These are phyloP conservation scores for Lithophane leautieri DNA, from an alignment of 2,888 invertebrate species.

Conservation along the genomic window DNA sequence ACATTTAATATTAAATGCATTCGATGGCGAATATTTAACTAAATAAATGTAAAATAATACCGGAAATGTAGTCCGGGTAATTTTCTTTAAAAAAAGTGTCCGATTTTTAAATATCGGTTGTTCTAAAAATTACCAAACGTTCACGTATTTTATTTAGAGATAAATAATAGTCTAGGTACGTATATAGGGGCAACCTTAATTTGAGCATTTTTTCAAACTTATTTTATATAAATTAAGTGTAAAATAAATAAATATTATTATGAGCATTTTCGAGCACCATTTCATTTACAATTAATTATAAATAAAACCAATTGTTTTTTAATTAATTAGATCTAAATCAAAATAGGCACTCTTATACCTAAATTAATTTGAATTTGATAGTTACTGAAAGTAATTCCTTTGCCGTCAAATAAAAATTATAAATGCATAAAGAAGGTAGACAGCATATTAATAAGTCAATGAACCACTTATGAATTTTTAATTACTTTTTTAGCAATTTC, in stretches of 20 bases:
- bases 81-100: neutral
- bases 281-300: constrained; percentile 5
- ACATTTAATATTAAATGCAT: constrained; percentile 52
- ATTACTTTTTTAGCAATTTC: neutral
- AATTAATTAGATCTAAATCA: neutral
- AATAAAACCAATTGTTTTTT: constrained; percentile 7
- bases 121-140: neutral
- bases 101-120: neutral
- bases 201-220: constrained; percentile 41
- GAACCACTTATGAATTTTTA: neutral
- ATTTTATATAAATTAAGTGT: neutral
- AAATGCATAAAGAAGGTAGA: constrained; percentile 13
- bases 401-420: constrained; percentile 6
- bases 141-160: neutral
- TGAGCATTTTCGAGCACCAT: constrained; percentile 41
- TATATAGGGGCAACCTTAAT: constrained; percentile 54
- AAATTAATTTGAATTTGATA: neutral
- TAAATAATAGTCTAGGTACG: constrained; percentile 36
- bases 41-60: constrained; percentile 30
- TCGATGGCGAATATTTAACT: constrained; percentile 56
- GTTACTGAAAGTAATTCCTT: neutral
- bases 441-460: neutral
- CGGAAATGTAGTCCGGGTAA: constrained; percentile 7
- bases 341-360: neutral
- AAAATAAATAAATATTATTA: constrained; percentile 23